A percentile compares a stretch with the other conserved stretches of the same genome.
phyloP scores from a whole-genome alignment of 2,888 invertebrate genomes.

The Chrysolina oricalcia region DNA sequence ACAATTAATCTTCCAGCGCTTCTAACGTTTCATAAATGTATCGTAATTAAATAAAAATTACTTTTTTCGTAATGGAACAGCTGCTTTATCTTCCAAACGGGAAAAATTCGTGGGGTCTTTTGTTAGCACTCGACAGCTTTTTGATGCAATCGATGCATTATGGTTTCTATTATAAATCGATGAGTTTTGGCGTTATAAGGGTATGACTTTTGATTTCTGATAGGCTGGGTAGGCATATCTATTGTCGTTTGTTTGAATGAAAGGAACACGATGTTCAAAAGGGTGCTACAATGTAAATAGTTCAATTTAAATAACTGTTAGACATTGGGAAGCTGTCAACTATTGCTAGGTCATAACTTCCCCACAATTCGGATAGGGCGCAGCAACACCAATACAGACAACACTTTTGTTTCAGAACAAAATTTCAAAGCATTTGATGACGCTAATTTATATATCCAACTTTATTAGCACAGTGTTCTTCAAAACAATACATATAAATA shows the following conservation, averaged over 20 bases:
- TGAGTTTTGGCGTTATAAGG: slow-evolving; percentile 18
- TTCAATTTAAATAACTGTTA: no score
- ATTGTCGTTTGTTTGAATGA: background rate
- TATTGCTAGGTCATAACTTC: no score
- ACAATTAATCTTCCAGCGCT: slow-evolving; percentile 40
- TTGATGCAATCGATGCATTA: slow-evolving; percentile 26
- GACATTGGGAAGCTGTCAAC: no score
- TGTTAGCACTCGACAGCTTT: slow-evolving; percentile 18
- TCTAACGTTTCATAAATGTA: slow-evolving; percentile 27
- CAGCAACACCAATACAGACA: no score
- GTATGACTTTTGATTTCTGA: slow-evolving; percentile 11
- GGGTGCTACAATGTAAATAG: background rate
- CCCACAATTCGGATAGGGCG: no score
- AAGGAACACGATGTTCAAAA: background rate
- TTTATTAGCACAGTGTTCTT: no score
- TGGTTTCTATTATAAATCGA: slow-evolving; percentile 25
- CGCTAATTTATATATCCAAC: no score
- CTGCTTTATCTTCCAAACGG: slow-evolving; percentile 21
- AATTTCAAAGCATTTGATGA: no score
- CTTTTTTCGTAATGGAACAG: slow-evolving; percentile 33
- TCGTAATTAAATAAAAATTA: slow-evolving; percentile 41
- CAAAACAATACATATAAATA: no score
- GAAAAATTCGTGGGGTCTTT: slow-evolving; percentile 28
- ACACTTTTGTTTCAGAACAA: no score
- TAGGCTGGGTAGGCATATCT: slow-evolving; percentile 7